Evolutionary conservation across 2,797 vertebrate genomes (phyloP), one percentile per base, ranked within the genome.

Genomic region (Odontamblyopus lacepedii): DNA sequence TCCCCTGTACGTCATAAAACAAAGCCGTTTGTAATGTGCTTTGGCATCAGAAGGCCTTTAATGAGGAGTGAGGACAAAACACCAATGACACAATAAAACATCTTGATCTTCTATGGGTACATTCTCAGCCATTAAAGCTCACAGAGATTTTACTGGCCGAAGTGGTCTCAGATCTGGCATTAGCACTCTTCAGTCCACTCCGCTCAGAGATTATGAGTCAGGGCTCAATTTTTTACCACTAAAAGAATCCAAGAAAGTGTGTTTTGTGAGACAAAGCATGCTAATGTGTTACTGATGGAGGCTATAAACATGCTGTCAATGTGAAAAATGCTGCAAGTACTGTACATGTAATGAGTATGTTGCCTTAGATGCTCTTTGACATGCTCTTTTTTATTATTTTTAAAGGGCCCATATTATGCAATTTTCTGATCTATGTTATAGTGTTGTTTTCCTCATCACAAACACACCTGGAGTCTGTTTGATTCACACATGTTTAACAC

Each of bases 71-170:
- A 75, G 71, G 76, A 83, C 56, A 73, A 73, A 85, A 88, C 81
- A 84, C 78, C 85, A 86, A 69, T 75, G 76, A 84, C 81, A 85
- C 75, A 78, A 84, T 78, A 74, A 80, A 74, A 79, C 76, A 13
- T 30, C 63, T 80, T 74, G 78, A 78, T 68, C 67, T 81, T 85
- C 64, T 63, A 78, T 78, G 87, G 82, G 81, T 81, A 79, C 70
- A 77, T 85, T 89, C 75, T 85, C 85, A 88, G 82, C 77, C 50
- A 82, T 87, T 90, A 90, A 90, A 92, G 89, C 83, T 83, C 77
- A 59, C 75, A 60, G 44, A 78, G 72, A 87, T 85, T 85, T 78
- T 73, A 82, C 70, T 68, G 80, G 69, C 62, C 84, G 71, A 82
- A 81, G 84, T 85, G 65, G 78, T 66, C 77, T 73, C 77, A 87